phyloP scores from a whole-genome alignment of 1,140 invertebrate species.

The Meloidogyne hapla region DNA sequence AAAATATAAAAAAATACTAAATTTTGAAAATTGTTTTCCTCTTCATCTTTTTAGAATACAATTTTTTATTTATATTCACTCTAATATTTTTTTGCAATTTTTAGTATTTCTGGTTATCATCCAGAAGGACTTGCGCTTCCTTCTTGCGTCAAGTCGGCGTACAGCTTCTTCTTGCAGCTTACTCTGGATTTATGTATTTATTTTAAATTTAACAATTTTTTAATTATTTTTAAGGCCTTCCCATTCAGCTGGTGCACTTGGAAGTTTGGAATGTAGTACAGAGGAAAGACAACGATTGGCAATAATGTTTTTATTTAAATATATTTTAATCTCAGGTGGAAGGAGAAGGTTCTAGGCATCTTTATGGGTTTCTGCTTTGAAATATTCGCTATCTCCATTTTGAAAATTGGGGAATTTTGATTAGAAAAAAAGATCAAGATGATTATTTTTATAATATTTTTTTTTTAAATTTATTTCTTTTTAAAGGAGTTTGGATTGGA shows the following conservation, averaged over 20 bases:
- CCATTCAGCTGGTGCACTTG: conserved; percentile 76
- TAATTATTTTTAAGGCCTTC: conserved; percentile 70
- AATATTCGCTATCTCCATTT: too few species aligned
- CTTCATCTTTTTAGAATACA: too few species aligned
- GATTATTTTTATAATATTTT: too few species aligned
- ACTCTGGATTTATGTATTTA: conserved; percentile 82
- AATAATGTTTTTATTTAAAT: conserved; percentile 70
- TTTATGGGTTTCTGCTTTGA: too few species aligned
- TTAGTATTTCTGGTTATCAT: conserved; percentile 90
- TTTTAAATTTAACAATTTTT: not conserved
- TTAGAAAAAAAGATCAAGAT: conserved; percentile 13
- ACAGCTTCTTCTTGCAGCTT: conserved; percentile 85
- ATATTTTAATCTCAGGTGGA: too few species aligned
- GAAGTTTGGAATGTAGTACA: conserved; percentile 80
- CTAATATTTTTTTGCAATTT: not conserved
- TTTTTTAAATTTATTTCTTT: not conserved
- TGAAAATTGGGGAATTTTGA: not conserved
- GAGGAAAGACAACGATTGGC: conserved; percentile 81
- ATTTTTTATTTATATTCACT: too few species aligned
- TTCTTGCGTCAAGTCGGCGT: conserved; percentile 72
- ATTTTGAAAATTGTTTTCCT: too few species aligned
- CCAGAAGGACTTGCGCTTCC: conserved; percentile 90
- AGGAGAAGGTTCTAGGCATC: too few species aligned
- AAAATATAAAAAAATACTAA: too few species aligned
- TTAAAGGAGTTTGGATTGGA: conserved; percentile 51